Conservation (phyloP, 2,797 vertebrate genomes). For the Chaenodraco wilsoni region DNA sequence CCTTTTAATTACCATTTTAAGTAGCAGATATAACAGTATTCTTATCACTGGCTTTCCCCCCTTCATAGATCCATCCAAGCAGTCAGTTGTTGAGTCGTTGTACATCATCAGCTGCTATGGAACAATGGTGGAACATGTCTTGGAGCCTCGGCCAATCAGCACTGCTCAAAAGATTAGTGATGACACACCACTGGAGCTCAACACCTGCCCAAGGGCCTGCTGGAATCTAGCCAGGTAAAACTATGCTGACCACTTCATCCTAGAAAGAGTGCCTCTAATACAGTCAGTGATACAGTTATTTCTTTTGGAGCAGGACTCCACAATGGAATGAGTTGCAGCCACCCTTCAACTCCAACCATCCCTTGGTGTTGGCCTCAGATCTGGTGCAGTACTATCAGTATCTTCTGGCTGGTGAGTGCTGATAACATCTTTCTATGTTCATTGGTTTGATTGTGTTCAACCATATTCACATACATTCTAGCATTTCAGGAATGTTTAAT, state of each 20-base stretch:
- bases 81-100: constrained; percentile 93
- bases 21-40: not conserved
- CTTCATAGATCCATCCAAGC: constrained; percentile 91
- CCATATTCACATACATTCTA: not conserved
- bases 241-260: not conserved
- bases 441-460: constrained; percentile 3
- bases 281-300: constrained; percentile 26
- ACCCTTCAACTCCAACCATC: constrained; percentile 95
- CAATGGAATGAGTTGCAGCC: constrained; percentile 99
- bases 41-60: not conserved
- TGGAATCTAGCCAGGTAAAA: constrained; percentile 94
- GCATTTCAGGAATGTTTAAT: not conserved
- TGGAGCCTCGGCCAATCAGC: constrained; percentile 94
- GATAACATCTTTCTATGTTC: not conserved
- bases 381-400: constrained; percentile 95
- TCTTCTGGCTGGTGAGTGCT: constrained; percentile 91
- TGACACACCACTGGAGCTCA: constrained; percentile 94
- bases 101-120: constrained; percentile 97
- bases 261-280: not conserved
- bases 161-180: constrained; percentile 94
- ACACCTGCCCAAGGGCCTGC: constrained; percentile 93
- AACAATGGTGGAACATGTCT: constrained; percentile 93
- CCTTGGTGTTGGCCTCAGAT: constrained; percentile 93
- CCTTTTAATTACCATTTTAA: not conserved
- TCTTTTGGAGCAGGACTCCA: constrained; percentile 87